Evolutionary conservation across 2,888 invertebrate species (phyloP), one percentile per base, ranked within the genome.

Genomic region (Amorpha juglandis): DNA sequence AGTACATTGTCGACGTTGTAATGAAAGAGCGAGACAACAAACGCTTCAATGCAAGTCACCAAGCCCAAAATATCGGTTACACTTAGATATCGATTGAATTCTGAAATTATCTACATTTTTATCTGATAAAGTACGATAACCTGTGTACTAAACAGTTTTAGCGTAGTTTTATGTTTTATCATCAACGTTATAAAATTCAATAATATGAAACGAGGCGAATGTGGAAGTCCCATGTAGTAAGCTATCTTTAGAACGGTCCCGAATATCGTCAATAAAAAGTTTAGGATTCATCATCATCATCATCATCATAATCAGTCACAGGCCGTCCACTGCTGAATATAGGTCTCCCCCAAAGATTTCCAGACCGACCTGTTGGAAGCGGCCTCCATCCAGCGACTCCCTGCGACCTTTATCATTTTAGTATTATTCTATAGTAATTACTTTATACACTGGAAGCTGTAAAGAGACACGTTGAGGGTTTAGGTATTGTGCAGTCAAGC

Each of bases 21-120:
- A 19, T 63, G 42, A 38, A 63, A 63, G 51, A 63, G 38, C 14
- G 52, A 21, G 47, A 55, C 33, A 53, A 6, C 45, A 47, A 63
- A 33, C 9, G n/a, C 33, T 53, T 47, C 7, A 58, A 0, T 58
- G 38, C 12, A 58, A 58, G 42, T 4, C 38, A 58, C 55, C 66
- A 58, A 68, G 62, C 70, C 65, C 69, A 65, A 65, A 68, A 70
- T 69, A 71, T 69, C 70, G 70, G 70, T 73, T 68, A 74, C 74
- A 63, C 69, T 68, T 64, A 72, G 73, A 74, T 85, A 87, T 86
- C 77, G 85, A 86, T 87, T 83, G 73, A 76, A 74, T 72, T 71
- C 71, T 77, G 80, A 77, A 78, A 71, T 74, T 79, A 77, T 80
- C 78, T 74, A 58, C 66, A 55, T 14, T 48, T 55, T 58, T 65